A percentile compares a stretch with the other conserved stretches of the same genome.
Evolutionary conservation across 2,888 invertebrate species (phyloP).

Genomic region (Meiosimyza decipiens): DNA sequence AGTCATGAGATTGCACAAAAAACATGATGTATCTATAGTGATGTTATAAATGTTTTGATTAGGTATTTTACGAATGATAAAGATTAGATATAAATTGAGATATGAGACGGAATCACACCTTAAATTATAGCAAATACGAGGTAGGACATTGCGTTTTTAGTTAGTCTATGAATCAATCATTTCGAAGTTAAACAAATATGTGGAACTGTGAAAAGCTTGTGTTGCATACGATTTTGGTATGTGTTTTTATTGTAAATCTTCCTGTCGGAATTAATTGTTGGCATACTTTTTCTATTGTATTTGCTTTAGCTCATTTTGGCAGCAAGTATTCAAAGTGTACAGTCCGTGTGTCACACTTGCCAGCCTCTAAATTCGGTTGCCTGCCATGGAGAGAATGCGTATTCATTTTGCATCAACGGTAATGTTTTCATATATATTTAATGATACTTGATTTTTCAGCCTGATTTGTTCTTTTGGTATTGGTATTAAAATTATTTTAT

Average conservation of each 20-base stretch:
- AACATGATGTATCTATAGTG: too few species aligned
- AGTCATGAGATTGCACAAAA: too few species aligned
- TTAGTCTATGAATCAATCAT: too few species aligned
- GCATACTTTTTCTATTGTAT: too few species aligned
- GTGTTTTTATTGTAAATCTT: neutral
- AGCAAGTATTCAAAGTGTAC: neutral
- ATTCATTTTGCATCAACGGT: constrained; percentile 45
- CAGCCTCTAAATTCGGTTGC: constrained; percentile 41
- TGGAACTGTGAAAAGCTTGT: neutral
- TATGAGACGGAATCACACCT: too few species aligned
- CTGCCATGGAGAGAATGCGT: constrained; percentile 43
- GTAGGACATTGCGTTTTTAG: too few species aligned
- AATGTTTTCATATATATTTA: neutral
- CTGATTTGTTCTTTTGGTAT: neutral
- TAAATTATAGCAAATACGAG: too few species aligned
- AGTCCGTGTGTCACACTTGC: constrained; percentile 41
- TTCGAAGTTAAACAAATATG: neutral
- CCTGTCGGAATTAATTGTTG: too few species aligned
- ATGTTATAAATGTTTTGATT: too few species aligned
- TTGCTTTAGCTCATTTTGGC: neutral
- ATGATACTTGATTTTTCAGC: neutral
- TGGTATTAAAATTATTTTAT: too few species aligned
- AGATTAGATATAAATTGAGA: too few species aligned
- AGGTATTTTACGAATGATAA: too few species aligned
- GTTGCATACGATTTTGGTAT: neutral